Base-by-base conservation (phyloP, 2,113 vertebrate genomes). In the Melierax canorus region DNA sequence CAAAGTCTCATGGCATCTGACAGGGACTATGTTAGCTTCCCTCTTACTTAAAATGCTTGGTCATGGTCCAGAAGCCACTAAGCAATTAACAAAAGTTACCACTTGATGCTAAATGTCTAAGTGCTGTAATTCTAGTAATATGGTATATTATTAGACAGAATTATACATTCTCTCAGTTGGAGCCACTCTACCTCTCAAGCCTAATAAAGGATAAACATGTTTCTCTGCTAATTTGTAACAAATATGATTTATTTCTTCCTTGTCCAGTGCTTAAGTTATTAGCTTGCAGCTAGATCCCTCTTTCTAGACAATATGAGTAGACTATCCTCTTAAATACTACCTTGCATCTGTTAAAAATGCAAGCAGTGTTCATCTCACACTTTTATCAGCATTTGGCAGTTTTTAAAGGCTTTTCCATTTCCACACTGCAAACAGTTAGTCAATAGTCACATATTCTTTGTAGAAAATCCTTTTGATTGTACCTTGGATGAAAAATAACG, bases 301-400 rank as follows among this genome's bases (percentile, higher is more conserved):
- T 58, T 81, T 58, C 56, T 78, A 1, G 2, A 46, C 32, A 78
- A n/a, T 2, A 45, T 0, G 1, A 67, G 34, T 30, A 56, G n/a
- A 39, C 15, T 46, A 34, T 23, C 7, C 58, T 32, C 11, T 41
- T 46, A 67, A 55, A 74, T 14, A 80, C 12, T 32, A 43, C 21
- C 30, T 16, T 58, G 4, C 8, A 41, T 15, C 8, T 32, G 23
- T 75, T 91, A 64, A 72, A 75, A 94, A 87, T 2, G 15, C 60
- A 81, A 30, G n/a, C 48, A 60, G 34, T 3, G 21, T 32, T 79
- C 43, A 60, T 30, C n/a, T 84, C 0, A 0, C 39, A 15, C 19
- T 36, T 58, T 10, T 29, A 12, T 36, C 27, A 36, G 36, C 4
- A 3, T 59, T 58, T 41, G n/a, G 41, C 0, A 0, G 3, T 5